phyloP scores from a whole-genome alignment of 2,888 invertebrate genomes.

The Branchinecta sandiegonensis region DNA sequence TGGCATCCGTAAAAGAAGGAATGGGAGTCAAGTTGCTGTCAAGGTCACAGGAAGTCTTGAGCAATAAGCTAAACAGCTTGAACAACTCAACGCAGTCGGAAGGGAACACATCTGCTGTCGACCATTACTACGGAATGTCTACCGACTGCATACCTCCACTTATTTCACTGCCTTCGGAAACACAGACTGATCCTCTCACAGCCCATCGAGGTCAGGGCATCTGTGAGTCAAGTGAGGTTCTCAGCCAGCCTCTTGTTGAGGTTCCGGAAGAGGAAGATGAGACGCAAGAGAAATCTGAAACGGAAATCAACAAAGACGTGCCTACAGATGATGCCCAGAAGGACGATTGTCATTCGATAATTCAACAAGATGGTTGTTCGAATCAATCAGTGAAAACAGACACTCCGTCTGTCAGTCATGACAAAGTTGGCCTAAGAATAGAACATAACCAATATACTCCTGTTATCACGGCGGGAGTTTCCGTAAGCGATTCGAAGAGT shows the following conservation, averaged over 20 bases:
- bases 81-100: not conserved
- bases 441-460: too few relatives aligned
- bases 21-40: conserved; percentile 38
- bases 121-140: conserved; percentile 15
- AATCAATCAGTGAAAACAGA: too few relatives aligned
- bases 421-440: too few relatives aligned
- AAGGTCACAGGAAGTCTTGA: conserved; percentile 39
- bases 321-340: not conserved
- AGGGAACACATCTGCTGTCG: conserved; percentile 1
- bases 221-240: not conserved
- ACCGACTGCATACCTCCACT: not conserved
- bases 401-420: too few relatives aligned
- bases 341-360: too few relatives aligned
- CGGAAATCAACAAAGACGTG: not conserved
- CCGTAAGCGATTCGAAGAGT: too few relatives aligned
- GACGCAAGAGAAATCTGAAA: not conserved
- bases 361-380: too few relatives aligned
- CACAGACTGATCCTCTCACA: not conserved
- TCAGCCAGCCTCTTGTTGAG: conserved; percentile 18
- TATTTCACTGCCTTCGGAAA: not conserved
- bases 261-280: conserved; percentile 22
- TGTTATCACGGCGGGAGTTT: too few relatives aligned
- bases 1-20: conserved; percentile 35
- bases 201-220: conserved; percentile 17
- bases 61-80: conserved; percentile 13